Evolutionary conservation across 2,888 invertebrate genomes (phyloP), one percentile per base, ranked within the genome.

Genomic region (Argyresthia albistria): DNA sequence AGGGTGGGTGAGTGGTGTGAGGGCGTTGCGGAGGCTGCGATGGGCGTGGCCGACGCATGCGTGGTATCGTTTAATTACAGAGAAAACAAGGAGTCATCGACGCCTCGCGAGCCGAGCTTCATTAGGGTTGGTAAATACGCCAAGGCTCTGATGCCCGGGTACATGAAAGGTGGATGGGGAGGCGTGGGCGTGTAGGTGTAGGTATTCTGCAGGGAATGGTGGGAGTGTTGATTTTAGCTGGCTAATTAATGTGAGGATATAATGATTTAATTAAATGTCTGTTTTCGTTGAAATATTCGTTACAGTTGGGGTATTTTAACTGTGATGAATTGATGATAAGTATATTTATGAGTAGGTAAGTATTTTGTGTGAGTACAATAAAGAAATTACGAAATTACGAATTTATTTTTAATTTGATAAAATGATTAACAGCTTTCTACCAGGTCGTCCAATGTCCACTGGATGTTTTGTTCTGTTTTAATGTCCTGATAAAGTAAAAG

Each of bases 41-140:
- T 75, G 84, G 87, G 87, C 87, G 87, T 78, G 84, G 77, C 64
- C 58, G 64, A 74, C 86, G 86, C 86, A 82, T 82, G 86, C 86
- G 86, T 70, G 62, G 57, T 73, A 55, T 49, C 57, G 66, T 70
- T 82, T 86, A 86, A 87, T 87, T 87, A 86, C 76, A 63, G 58
- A 73, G 25, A 49, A 55, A 76, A 78, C 76, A 77, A 78, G 69
- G 65, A 68, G 72, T 82, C 82, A 84, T 84, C 78, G 82, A 73
- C 82, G 80, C 83, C 80, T 82, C 12, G 69, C 59, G 56, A 80
- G 81, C 79, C 81, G 25, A 68, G 58, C 56, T 75, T 83, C 79
- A 84, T 83, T 83, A 84, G 74, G 73, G 37, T 46, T 50, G 25
- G 50, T 35, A 55, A 39, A 55, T 39, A 35, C 25, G 8, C 35